Conservation (phyloP, 92 coral and sea anemone species). For the Ricordea florida region DNA sequence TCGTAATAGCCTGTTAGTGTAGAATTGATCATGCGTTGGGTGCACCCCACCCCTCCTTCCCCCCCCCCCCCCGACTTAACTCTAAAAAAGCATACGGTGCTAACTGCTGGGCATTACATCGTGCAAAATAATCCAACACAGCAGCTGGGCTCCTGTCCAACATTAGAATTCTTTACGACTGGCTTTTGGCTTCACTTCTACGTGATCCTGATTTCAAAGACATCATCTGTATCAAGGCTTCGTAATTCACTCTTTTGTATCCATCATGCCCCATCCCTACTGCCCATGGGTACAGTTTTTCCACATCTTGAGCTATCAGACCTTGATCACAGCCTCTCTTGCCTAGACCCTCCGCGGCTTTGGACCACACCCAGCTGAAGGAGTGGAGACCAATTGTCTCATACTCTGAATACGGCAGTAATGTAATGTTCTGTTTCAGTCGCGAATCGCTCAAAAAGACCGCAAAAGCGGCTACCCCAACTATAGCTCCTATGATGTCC, state of each 20-base stretch:
- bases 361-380: constrained; percentile 45
- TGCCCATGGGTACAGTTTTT: constrained; percentile 39
- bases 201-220: too few relatives aligned
- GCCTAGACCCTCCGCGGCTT: constrained; percentile 12
- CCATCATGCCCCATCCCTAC: constrained; percentile 41
- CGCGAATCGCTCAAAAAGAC: constrained; percentile 23
- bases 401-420: constrained; percentile 9
- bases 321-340: constrained; percentile 30
- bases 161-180: too few relatives aligned
- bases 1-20: too few relatives aligned
- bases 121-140: too few relatives aligned
- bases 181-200: too few relatives aligned
- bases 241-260: constrained; percentile 40
- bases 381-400: constrained; percentile 34
- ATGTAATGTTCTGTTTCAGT: constrained; percentile 46
- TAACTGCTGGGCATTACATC: too few relatives aligned
- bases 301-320: constrained; percentile 61
- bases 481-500: not conserved
- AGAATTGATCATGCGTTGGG: too few relatives aligned
- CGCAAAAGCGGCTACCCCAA: not conserved
- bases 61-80: too few relatives aligned
- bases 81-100: too few relatives aligned
- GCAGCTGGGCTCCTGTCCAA: too few relatives aligned
- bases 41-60: too few relatives aligned
- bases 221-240: constrained; percentile 2